A percentile compares a stretch with the other conserved stretches of the same genome.
phyloP scores from a whole-genome alignment of 2,797 vertebrate genomes.

The Chelon labrosus region DNA sequence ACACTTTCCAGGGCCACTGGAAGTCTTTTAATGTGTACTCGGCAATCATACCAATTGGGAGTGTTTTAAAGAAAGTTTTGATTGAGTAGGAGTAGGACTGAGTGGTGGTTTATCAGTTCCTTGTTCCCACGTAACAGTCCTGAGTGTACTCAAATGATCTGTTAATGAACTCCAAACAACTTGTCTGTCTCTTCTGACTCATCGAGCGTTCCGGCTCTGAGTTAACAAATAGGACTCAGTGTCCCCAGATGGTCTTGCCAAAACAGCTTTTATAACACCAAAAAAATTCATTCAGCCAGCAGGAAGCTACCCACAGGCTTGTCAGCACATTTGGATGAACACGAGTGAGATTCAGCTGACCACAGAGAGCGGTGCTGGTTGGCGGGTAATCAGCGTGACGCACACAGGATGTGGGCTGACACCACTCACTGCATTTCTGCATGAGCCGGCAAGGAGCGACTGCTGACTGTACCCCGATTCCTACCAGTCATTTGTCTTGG shows the following conservation, averaged over 20 bases:
- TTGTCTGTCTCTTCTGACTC: conserved; percentile 37
- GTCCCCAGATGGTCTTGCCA: conserved; percentile 48
- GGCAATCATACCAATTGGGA: no score
- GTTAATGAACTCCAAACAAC: conserved; percentile 36
- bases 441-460: conserved; percentile 34
- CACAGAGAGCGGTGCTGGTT: conserved; percentile 21
- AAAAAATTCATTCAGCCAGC: conserved; percentile 33
- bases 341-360: conserved; percentile 50
- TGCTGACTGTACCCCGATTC: conserved; percentile 51
- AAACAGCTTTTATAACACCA: conserved; percentile 49
- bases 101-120: not conserved
- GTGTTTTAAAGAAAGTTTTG: not conserved
- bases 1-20: no score
- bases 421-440: conserved; percentile 36
- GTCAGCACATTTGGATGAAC: conserved; percentile 64
- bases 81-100: conserved; percentile 5
- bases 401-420: conserved; percentile 69
- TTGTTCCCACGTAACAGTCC: conserved; percentile 19
- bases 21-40: no score
- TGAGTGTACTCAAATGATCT: conserved; percentile 41
- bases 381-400: conserved; percentile 49
- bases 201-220: conserved; percentile 32
- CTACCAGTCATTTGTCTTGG: not conserved
- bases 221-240: conserved; percentile 46
- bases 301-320: conserved; percentile 58